A percentile compares a stretch with the other conserved stretches of the same genome.
Evolutionary conservation across 2,797 vertebrate species (phyloP).

Genomic region (Enteromius argenteus): DNA sequence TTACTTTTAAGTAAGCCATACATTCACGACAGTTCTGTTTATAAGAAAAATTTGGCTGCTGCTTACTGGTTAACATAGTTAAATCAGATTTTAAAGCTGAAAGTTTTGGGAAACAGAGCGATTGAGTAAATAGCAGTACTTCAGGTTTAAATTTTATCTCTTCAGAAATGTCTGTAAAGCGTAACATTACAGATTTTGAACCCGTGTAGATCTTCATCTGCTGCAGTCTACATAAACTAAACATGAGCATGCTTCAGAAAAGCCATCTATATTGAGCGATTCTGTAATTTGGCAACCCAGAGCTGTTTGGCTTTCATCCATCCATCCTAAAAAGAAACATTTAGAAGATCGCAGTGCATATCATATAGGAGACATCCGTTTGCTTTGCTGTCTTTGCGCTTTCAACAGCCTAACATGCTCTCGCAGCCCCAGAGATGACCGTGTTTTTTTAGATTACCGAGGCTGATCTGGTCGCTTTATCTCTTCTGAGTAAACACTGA

Average conservation of each 20-base stretch:
- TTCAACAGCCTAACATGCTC: slow-evolving; percentile 27
- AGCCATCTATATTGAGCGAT: slow-evolving; percentile 12
- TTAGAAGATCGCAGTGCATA: neutral
- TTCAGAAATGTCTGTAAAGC: no score
- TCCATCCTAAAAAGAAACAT: slow-evolving; percentile 12
- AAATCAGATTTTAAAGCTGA: neutral
- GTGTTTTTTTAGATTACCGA: slow-evolving; percentile 57
- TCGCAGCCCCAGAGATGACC: slow-evolving; percentile 33
- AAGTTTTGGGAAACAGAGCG: no score
- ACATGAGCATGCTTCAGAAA: neutral
- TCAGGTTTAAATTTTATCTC: neutral
- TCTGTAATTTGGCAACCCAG: slow-evolving; percentile 22
- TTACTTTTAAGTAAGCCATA: neutral
- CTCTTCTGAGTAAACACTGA: slow-evolving; percentile 56
- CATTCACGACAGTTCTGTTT: neutral
- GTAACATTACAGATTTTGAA: neutral
- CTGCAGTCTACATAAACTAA: neutral
- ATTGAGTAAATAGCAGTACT: neutral
- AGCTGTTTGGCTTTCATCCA: slow-evolving; percentile 3
- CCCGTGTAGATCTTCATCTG: neutral
- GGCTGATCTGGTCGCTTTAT: slow-evolving; percentile 56
- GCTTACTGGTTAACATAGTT: neutral
- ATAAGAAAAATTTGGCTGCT: neutral
- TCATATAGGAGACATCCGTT: slow-evolving; percentile 10
- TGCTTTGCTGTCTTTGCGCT: slow-evolving; percentile 13